phyloP scores from a whole-genome alignment of 2,888 invertebrate species.

The Metacarcinus magister region DNA sequence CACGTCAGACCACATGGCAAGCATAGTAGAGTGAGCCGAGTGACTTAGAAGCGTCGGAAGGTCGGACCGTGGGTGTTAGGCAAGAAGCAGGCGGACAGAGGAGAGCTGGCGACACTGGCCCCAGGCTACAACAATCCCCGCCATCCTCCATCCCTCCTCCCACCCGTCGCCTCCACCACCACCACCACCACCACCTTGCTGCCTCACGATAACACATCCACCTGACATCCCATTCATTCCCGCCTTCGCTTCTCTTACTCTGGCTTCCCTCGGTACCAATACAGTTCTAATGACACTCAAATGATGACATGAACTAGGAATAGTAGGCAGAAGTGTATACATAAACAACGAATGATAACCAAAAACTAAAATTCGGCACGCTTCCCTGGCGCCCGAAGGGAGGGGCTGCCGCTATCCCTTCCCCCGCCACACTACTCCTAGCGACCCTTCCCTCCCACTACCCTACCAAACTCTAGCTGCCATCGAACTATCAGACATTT shows the following conservation, averaged over 20 bases:
- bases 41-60: background rate
- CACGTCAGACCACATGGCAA: background rate
- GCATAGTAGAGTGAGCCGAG: background rate
- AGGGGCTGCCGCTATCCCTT: conserved; percentile 63
- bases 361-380: conserved; percentile 54
- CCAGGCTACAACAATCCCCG: conserved; percentile 22
- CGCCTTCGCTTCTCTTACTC: background rate
- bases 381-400: conserved; percentile 74
- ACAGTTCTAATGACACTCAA: background rate
- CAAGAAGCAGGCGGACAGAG: background rate
- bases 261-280: background rate
- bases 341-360: background rate
- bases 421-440: background rate
- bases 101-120: conserved; percentile 58
- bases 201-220: conserved; percentile 61
- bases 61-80: background rate
- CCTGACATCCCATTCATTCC: conserved; percentile 75
- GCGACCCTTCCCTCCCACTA: background rate
- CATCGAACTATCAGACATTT: background rate
- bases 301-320: background rate
- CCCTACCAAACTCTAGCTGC: background rate
- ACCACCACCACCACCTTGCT: conserved; percentile 56
- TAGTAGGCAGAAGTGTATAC: background rate
- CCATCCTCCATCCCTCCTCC: conserved; percentile 35
- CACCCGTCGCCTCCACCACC: conserved; percentile 18